phyloP scores from a whole-genome alignment of 2,113 vertebrate species.

The Thymallus thymallus region DNA sequence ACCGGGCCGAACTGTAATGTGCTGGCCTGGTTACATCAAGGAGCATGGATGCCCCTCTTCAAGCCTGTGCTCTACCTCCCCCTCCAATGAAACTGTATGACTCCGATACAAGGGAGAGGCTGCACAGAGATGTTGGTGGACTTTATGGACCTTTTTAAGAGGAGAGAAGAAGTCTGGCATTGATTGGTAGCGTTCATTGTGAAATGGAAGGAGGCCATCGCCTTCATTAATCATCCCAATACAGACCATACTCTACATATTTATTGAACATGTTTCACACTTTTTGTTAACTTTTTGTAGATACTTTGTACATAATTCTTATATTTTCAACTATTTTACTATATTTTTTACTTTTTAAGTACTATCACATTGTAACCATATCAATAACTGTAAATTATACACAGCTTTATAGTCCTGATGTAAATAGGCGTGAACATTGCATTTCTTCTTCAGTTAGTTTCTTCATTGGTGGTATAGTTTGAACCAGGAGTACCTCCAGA shows the following conservation, averaged over 20 bases:
- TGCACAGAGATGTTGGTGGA: not conserved
- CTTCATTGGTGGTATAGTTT: not conserved
- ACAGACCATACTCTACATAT: slow-evolving; percentile 5
- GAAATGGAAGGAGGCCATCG: not conserved
- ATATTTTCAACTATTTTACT: not conserved
- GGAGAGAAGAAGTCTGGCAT: not conserved
- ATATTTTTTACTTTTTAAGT: not conserved
- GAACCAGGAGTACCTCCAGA: too few species aligned
- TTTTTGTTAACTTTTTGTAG: not conserved
- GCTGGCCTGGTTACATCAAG: not conserved
- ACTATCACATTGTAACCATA: not conserved
- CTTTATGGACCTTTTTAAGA: not conserved
- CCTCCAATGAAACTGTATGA: too few species aligned
- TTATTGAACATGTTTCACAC: slow-evolving; percentile 10
- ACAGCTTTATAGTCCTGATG: too few species aligned
- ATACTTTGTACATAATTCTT: slow-evolving; percentile 3
- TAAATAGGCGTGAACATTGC: not conserved
- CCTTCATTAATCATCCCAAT: not conserved
- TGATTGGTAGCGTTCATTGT: too few species aligned
- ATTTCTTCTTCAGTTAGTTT: not conserved
- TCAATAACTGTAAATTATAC: too few species aligned
- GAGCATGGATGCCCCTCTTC: not conserved
- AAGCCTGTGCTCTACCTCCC: not conserved
- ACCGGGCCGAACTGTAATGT: too few species aligned
- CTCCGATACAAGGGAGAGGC: not conserved